Evolutionary conservation across 2,888 invertebrate genomes (phyloP).

Genomic region (Cryptus viduatorius): DNA sequence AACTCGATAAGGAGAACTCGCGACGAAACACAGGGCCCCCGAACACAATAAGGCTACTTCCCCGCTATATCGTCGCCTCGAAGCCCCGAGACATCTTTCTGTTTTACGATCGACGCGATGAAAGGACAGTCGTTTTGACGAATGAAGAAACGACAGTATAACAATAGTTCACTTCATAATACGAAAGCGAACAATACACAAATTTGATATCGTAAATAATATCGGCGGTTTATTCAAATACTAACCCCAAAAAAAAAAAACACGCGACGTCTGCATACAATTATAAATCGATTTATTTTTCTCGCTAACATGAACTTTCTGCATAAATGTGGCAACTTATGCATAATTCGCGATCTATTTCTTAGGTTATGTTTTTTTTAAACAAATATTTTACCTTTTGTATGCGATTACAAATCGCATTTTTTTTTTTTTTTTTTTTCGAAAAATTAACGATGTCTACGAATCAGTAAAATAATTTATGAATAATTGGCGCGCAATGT

Average conservation of each 20-base stretch:
- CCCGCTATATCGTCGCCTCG: constrained; percentile 10
- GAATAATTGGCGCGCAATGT: not conserved
- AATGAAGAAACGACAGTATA: not conserved
- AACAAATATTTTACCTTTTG: too few species aligned
- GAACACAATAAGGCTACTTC: constrained; percentile 40
- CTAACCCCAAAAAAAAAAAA: too few species aligned
- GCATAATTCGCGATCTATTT: too few species aligned
- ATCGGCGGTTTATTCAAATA: too few species aligned
- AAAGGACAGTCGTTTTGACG: not conserved
- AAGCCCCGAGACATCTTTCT: not conserved
- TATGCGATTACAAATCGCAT: too few species aligned
- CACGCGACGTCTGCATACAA: too few species aligned
- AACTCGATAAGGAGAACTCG: constrained; percentile 55
- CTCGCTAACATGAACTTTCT: too few species aligned
- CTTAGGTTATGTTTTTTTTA: too few species aligned
- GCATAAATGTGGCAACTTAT: too few species aligned
- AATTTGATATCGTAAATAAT: too few species aligned
- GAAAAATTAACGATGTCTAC: not conserved
- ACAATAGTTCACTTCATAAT: not conserved
- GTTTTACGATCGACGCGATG: not conserved
- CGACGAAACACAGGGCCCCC: constrained; percentile 29
- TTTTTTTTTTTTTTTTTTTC: not conserved
- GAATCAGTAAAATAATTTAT: not conserved
- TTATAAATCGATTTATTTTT: too few species aligned
- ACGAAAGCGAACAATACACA: not conserved